Evolutionary conservation across 2,888 invertebrate genomes (phyloP).

Genomic region (Lymantria dispar): DNA sequence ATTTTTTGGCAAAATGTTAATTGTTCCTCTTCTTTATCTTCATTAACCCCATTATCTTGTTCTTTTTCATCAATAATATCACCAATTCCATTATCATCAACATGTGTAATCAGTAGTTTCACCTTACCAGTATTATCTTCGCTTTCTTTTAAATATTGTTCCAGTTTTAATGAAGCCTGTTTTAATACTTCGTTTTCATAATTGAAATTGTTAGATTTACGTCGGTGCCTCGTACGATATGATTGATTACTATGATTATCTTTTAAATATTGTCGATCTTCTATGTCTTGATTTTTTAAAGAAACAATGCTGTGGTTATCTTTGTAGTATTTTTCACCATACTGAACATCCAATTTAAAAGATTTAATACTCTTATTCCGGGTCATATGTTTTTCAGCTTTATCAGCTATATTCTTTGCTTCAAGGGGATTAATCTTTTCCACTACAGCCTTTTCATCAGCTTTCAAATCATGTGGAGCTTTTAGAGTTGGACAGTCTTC

Average conservation of each 20-base stretch:
- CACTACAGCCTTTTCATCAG: constrained; percentile 73
- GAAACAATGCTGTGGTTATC: constrained; percentile 69
- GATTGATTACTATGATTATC: constrained; percentile 76
- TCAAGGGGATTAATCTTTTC: constrained; percentile 67
- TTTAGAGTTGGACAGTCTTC: constrained; percentile 77
- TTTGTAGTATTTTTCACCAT: constrained; percentile 64
- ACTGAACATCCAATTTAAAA: constrained; percentile 68
- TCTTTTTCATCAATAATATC: constrained; percentile 50
- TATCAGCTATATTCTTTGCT: constrained; percentile 64
- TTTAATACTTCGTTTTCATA: constrained; percentile 83
- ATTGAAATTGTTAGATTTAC: constrained; percentile 82
- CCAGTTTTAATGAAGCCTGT: constrained; percentile 78
- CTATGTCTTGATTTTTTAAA: constrained; percentile 60
- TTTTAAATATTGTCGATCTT: constrained; percentile 70
- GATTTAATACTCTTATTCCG: constrained; percentile 66
- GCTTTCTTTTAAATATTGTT: constrained; percentile 71
- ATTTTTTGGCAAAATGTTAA: constrained; percentile 80
- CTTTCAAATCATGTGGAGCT: constrained; percentile 76
- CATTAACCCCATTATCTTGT: constrained; percentile 28
- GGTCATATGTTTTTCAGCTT: constrained; percentile 62
- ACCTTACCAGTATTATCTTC: constrained; percentile 55
- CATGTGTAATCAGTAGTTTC: constrained; percentile 53
- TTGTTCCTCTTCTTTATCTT: constrained; percentile 41
- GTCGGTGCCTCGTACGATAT: constrained; percentile 52
- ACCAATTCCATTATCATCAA: constrained; percentile 54